These are phyloP conservation scores for Heterotis niloticus DNA, from an alignment of 2,113 vertebrate species.

Conservation along the genomic window DNA sequence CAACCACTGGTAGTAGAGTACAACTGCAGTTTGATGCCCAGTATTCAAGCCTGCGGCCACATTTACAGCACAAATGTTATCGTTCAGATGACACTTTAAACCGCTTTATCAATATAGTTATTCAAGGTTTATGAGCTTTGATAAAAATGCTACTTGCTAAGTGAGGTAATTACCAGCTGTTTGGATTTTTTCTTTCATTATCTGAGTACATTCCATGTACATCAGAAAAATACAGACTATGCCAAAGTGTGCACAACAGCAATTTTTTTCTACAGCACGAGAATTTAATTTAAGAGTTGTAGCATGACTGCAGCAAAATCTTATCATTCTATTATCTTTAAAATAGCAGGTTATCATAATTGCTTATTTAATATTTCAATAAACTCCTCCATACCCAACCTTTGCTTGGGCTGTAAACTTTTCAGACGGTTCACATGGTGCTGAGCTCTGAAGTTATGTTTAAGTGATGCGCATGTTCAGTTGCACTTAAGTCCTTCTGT, in stretches of 20 bases:
- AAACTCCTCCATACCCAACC: slow-evolving; percentile 58
- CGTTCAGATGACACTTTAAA: slow-evolving; percentile 91
- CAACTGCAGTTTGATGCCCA: slow-evolving; percentile 37
- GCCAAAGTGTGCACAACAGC: slow-evolving; percentile 21
- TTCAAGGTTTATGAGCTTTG: slow-evolving; percentile 97
- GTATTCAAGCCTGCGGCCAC: slow-evolving; percentile 53
- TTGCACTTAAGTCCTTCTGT: neutral
- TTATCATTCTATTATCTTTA: slow-evolving; percentile 74
- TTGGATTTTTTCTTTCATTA: slow-evolving; percentile 12
- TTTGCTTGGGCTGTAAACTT: slow-evolving; percentile 63
- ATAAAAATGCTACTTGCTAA: slow-evolving; percentile 83
- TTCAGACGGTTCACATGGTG: slow-evolving; percentile 52
- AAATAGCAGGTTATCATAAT: slow-evolving; percentile 72
- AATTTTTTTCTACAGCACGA: slow-evolving; percentile 30
- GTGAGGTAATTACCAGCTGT: slow-evolving; percentile 68
- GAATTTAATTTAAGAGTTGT: slow-evolving; percentile 40
- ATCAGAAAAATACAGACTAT: neutral
- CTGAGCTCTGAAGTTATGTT: slow-evolving; percentile 46
- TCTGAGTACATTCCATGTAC: slow-evolving; percentile 26
- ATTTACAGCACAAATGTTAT: slow-evolving; percentile 83
- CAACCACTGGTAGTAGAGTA: slow-evolving; percentile 23
- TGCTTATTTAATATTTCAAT: slow-evolving; percentile 84
- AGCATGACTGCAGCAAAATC: slow-evolving; percentile 55
- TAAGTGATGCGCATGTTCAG: neutral
- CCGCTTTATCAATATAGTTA: slow-evolving; percentile 96